Conservation (phyloP, 2,888 invertebrate genomes). For the Leucozona laternaria region DNA sequence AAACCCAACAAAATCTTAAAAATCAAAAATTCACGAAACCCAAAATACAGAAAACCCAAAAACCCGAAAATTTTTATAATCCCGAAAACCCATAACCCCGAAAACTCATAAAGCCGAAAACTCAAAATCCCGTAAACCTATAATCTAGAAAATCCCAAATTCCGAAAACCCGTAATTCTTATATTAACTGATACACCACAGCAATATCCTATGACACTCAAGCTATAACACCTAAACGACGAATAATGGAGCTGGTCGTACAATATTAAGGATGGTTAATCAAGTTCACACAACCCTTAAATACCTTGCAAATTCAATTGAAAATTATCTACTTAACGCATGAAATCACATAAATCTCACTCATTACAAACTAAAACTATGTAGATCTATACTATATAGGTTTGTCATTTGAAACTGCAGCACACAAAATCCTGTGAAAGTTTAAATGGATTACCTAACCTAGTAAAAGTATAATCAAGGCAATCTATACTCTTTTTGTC, state of each 20-base stretch:
- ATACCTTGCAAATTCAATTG: conserved; percentile 52
- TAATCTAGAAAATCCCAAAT: no score
- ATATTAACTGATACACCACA: neutral
- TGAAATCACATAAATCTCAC: conserved; percentile 51
- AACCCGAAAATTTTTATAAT: no score
- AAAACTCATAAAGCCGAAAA: no score
- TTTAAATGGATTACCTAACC: neutral
- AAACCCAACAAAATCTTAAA: no score
- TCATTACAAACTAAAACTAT: neutral
- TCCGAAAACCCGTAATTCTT: no score
- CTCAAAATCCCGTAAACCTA: no score
- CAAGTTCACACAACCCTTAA: conserved; percentile 36
- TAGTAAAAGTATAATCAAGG: neutral
- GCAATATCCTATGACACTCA: neutral
- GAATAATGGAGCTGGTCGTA: neutral
- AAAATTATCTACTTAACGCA: conserved; percentile 72
- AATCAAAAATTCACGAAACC: no score
- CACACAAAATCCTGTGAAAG: neutral
- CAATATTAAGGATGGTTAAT: conserved; percentile 51
- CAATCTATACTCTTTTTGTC: neutral
- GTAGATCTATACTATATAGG: neutral
- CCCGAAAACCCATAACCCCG: no score
- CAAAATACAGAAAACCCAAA: no score
- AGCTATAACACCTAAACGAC: neutral
- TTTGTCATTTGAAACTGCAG: neutral